Conservation (phyloP, 2,888 invertebrate species). For the Hypomecis punctinalis region DNA sequence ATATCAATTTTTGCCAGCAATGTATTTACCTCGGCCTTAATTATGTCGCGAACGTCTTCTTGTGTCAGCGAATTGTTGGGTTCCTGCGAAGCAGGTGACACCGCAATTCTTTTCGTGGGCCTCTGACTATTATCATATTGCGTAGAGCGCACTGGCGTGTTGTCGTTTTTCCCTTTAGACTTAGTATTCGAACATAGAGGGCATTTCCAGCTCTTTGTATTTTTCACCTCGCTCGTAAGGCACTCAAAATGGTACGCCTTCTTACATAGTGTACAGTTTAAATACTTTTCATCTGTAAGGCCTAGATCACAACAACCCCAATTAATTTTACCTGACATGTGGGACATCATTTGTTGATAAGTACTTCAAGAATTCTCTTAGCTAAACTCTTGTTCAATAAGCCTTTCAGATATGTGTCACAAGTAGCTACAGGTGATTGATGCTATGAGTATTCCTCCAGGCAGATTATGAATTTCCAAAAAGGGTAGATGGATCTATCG, state of each 20-base stretch:
- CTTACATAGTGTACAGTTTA: too few relatives aligned
- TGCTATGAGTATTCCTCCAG: too few relatives aligned
- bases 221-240: background rate
- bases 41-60: background rate
- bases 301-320: too few relatives aligned
- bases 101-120: background rate
- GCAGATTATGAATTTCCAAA: too few relatives aligned
- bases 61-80: background rate
- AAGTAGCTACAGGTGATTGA: too few relatives aligned
- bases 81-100: background rate
- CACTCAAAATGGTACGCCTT: conserved; percentile 1
- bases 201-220: background rate
- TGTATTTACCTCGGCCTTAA: background rate
- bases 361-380: too few relatives aligned
- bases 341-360: too few relatives aligned
- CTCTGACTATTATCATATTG: background rate
- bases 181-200: background rate
- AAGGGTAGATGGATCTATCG: too few relatives aligned
- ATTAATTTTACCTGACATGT: too few relatives aligned
- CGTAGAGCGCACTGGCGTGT: background rate
- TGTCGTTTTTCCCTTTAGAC: background rate
- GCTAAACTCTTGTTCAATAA: too few relatives aligned
- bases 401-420: too few relatives aligned
- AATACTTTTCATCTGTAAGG: too few relatives aligned
- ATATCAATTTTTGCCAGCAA: background rate